Base-by-base conservation (phyloP, 2,888 invertebrate genomes). In the Hymenopus coronatus region DNA sequence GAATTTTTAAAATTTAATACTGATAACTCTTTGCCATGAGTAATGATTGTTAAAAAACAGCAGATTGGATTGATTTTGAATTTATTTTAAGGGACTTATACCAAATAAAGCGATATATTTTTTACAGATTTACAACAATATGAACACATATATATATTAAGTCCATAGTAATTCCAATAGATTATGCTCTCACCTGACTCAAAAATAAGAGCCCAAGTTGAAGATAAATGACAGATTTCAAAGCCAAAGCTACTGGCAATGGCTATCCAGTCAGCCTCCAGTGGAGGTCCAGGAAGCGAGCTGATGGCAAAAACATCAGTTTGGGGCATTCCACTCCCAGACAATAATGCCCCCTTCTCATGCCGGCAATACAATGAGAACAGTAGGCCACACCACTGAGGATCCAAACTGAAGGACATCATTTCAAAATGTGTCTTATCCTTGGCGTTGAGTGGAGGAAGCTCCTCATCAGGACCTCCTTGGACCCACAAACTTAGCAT, bases 231-330 rank as follows among this genome's bases (percentile, higher is more conserved):
- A 90, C 91, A 92, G 46, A 92, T 89, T 87, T 92, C 91, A 70
- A 91, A 90, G n/a, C 92, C 91, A 81, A 92, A 88, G 85, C 90
- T 91, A 27, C 91, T 91, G 25, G 91, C 91, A 46, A 91, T 90
- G 84, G 91, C 91, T 83, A 92, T 90, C 89, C 91, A 90, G 88
- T 91, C 91, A 25, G 91, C 90, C 88, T 91, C 91, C 93, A 90
- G 92, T 92, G 91, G 90, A 20, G 90, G 90, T 91, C 91, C 93
- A 88, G 90, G 88, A 82, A 91, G 83, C 40, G 91, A 89, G 89
- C 90, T 91, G 83, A 89, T 89, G 28, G 91, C 90, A 88, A 91
- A 92, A 91, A 88, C 90, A 87, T 91, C 90, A 15, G 89, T 86
- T 46, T 90, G 89, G 27, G 89, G 89, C 25, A 90, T 85, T 28